Percentiles rank a stretch among this genome's conserved stretches.
These are phyloP conservation scores for Neoitamus cyanurus DNA, from an alignment of 2,888 invertebrate genomes.

Conservation along the genomic window DNA sequence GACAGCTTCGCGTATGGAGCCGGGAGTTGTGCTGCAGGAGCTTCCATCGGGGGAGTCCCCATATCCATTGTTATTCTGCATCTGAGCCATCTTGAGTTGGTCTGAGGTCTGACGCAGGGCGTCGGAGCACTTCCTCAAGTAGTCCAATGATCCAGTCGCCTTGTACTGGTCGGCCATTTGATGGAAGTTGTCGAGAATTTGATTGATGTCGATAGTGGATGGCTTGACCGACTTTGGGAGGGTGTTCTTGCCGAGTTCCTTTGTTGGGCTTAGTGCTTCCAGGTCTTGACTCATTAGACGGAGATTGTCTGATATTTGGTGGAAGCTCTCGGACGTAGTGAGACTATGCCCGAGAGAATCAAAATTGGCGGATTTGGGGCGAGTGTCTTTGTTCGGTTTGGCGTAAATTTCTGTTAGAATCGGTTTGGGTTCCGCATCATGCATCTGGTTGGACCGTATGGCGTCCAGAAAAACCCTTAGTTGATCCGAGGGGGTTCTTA, in stretches of 20 bases:
- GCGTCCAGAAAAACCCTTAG: constrained; percentile 65
- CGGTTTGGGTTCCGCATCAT: constrained; percentile 61
- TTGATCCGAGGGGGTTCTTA: constrained; percentile 66
- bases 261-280: constrained; percentile 62
- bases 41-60: constrained; percentile 63
- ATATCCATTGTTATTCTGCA: constrained; percentile 55
- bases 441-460: constrained; percentile 65
- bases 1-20: constrained; percentile 77
- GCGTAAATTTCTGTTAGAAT: constrained; percentile 8
- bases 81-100: constrained; percentile 61
- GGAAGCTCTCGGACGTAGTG: constrained; percentile 64
- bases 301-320: constrained; percentile 65
- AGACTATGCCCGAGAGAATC: constrained; percentile 61
- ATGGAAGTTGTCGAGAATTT: constrained; percentile 66
- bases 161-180: constrained; percentile 66
- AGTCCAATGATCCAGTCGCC: constrained; percentile 65
- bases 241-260: constrained; percentile 24
- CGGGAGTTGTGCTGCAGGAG: constrained; percentile 69
- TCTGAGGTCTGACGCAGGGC: constrained; percentile 64
- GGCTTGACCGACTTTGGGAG: constrained; percentile 52
- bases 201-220: constrained; percentile 63
- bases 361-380: constrained; percentile 52
- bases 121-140: constrained; percentile 65
- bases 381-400: constrained; percentile 18
- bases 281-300: constrained; percentile 65